These are phyloP conservation scores for Apogon hyalosoma DNA, from an alignment of 2,797 vertebrate species.

Conservation along the genomic window DNA sequence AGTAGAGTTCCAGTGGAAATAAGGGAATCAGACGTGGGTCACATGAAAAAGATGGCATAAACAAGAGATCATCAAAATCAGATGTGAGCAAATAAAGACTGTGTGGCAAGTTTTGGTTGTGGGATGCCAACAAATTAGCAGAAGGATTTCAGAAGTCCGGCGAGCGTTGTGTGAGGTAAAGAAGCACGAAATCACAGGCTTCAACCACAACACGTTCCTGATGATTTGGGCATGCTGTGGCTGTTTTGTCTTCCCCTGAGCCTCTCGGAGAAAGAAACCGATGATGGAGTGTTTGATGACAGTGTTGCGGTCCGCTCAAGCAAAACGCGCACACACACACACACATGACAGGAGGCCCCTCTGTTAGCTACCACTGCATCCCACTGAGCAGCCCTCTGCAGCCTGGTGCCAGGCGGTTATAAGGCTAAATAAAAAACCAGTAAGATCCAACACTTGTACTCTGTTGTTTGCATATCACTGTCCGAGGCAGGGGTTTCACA, in stretches of 20 bases:
- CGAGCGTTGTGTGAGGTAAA: slow-evolving; percentile 41
- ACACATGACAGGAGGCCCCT: slow-evolving; percentile 6
- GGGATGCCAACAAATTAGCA: neutral
- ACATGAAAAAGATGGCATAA: slow-evolving; percentile 14
- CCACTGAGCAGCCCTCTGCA: too few species aligned
- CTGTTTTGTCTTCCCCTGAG: slow-evolving; percentile 56
- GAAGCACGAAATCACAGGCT: slow-evolving; percentile 45
- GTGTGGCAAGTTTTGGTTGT: neutral
- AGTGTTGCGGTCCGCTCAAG: neutral
- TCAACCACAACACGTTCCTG: slow-evolving; percentile 9
- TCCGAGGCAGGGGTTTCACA: neutral
- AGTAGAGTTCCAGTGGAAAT: slow-evolving; percentile 33
- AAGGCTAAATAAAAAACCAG: neutral
- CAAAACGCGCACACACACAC: slow-evolving; percentile 10
- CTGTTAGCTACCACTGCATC: neutral
- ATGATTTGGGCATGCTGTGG: slow-evolving; percentile 4
- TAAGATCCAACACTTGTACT: neutral
- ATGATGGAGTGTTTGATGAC: slow-evolving; percentile 56
- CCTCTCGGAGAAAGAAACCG: slow-evolving; percentile 34
- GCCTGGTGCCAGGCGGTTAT: too few species aligned
- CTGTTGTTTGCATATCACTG: neutral
- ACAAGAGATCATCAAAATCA: slow-evolving; percentile 34
- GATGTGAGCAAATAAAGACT: neutral
- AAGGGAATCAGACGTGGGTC: slow-evolving; percentile 41
- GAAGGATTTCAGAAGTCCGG: slow-evolving; percentile 28